phyloP scores from a whole-genome alignment of 2,888 invertebrate species.

The Frankliniella intonsa region DNA sequence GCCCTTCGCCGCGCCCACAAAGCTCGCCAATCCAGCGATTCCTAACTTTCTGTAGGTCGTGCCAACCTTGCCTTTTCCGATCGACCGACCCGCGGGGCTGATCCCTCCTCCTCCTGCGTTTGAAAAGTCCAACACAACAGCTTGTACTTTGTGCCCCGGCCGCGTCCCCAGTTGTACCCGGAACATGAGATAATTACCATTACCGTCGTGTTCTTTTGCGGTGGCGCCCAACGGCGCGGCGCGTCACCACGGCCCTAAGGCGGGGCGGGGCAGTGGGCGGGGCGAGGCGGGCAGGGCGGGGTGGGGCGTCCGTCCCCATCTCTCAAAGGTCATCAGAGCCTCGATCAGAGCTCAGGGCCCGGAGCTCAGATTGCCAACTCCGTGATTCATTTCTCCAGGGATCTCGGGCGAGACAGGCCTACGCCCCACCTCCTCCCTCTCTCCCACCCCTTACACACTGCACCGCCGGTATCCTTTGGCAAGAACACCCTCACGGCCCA shows the following conservation, averaged over 20 bases:
- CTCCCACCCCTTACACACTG: background rate
- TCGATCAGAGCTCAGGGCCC: too few species aligned
- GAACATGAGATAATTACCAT: background rate
- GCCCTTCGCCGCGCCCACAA: too few species aligned
- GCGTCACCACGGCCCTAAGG: too few species aligned
- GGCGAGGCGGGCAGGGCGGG: background rate
- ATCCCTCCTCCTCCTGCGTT: background rate
- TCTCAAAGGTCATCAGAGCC: background rate
- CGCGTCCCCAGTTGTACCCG: too few species aligned
- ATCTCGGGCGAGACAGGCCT: background rate
- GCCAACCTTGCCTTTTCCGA: too few species aligned
- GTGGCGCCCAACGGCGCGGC: too few species aligned
- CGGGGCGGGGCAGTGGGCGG: too few species aligned
- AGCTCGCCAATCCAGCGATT: too few species aligned
- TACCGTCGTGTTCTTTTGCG: background rate
- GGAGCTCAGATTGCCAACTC: constrained; percentile 7
- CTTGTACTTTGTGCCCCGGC: background rate
- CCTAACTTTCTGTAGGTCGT: too few species aligned
- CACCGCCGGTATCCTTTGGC: too few species aligned
- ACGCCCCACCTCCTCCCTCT: background rate
- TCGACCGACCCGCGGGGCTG: too few species aligned
- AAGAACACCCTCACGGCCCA: background rate
- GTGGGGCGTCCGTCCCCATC: background rate
- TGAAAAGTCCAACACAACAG: background rate
- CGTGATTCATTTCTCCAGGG: background rate